A percentile compares a stretch with the other conserved stretches of the same genome.
These are phyloP conservation scores for Heliconius hortense DNA, from an alignment of 2,888 invertebrate species.

Conservation along the genomic window DNA sequence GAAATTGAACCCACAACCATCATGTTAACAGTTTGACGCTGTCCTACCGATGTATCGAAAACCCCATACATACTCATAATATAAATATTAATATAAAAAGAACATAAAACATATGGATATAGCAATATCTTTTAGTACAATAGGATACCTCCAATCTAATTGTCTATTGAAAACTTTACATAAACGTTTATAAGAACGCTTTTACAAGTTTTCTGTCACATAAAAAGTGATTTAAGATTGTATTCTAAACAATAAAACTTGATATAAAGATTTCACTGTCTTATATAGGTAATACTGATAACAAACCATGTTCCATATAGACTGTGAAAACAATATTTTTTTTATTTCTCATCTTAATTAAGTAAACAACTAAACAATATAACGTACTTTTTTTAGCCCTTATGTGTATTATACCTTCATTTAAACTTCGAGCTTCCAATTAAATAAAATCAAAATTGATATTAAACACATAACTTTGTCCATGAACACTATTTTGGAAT, in stretches of 20 bases:
- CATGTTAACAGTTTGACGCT: neutral
- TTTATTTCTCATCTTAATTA: no score
- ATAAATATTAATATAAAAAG: no score
- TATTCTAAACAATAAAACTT: neutral
- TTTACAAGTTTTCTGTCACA: neutral
- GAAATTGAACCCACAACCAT: neutral
- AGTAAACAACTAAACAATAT: no score
- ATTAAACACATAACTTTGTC: no score
- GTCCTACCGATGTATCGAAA: no score
- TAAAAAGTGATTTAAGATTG: neutral
- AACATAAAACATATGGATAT: neutral
- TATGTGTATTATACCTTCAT: no score
- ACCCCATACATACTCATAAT: no score
- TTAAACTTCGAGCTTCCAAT: no score
- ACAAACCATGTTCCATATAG: neutral
- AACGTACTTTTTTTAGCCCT: no score
- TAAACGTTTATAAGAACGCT: neutral
- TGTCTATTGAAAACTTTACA: neutral
- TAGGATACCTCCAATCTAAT: neutral
- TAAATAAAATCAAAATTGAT: no score
- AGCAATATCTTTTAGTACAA: neutral
- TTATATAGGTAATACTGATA: neutral
- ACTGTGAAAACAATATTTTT: no score
- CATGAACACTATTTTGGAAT: no score
- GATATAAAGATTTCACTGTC: neutral